A percentile compares a stretch with the other conserved stretches of the same genome.
Evolutionary conservation across 2,797 vertebrate species (phyloP).

Genomic region (Mus minutoides): DNA sequence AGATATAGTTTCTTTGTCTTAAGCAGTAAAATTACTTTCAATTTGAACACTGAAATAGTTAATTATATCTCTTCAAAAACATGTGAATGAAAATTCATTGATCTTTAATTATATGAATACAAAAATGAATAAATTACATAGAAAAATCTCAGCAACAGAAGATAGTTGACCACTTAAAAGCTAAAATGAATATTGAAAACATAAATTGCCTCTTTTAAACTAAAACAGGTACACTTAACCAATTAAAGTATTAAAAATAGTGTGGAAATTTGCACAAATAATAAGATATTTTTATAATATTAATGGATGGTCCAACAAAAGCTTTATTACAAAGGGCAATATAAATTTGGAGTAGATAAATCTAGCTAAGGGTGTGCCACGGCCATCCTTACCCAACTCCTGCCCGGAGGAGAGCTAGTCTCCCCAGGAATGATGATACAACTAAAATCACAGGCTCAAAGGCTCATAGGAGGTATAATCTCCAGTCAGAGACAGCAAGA

Average conservation of each 20-base stretch:
- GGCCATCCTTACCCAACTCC: background rate
- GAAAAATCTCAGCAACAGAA: background rate
- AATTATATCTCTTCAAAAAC: background rate
- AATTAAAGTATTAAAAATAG: background rate
- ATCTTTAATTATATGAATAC: background rate
- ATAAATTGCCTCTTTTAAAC: background rate
- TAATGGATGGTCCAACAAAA: background rate
- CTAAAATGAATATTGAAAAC: background rate
- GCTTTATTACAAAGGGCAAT: background rate
- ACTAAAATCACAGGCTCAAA: no score
- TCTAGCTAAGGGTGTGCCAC: background rate
- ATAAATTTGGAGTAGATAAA: background rate
- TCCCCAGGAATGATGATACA: no score
- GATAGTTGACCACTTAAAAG: background rate
- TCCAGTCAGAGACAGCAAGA: no score
- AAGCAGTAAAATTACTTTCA: background rate
- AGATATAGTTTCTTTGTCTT: background rate
- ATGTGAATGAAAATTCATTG: background rate
- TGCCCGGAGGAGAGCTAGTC: no score
- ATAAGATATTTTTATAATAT: background rate
- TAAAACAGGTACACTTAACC: background rate
- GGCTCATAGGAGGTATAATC: no score
- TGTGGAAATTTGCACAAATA: background rate
- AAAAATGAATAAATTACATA: background rate
- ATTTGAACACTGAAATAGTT: background rate